Conservation (phyloP, 30 jellyfish, hydroid and myxozoan genomes). For the Pelagia noctiluca region DNA sequence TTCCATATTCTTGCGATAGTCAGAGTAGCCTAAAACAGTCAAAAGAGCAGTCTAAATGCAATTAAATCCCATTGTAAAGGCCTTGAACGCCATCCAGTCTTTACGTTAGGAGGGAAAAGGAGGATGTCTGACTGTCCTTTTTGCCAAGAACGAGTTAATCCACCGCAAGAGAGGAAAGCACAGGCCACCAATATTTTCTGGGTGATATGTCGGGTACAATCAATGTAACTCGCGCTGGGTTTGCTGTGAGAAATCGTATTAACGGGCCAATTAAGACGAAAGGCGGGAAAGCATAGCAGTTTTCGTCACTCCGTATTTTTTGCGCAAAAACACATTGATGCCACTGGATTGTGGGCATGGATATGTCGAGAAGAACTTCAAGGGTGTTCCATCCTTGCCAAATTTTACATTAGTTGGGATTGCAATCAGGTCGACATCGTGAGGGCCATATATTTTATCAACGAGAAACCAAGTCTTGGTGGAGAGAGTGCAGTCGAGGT, state of each 20-base stretch:
- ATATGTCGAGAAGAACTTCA: neutral
- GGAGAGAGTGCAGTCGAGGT: neutral
- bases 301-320: neutral
- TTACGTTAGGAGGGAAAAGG: conserved; percentile 1
- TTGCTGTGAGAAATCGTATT: neutral
- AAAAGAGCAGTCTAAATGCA: neutral
- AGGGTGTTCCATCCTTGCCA: neutral
- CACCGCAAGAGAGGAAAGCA: neutral
- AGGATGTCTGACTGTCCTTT: neutral
- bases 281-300: too few species aligned
- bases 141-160: neutral
- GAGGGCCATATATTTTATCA: neutral
- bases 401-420: neutral
- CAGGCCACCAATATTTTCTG: conserved; percentile 15
- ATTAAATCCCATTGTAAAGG: too few species aligned
- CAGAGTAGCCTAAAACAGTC: neutral
- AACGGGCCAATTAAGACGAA: neutral
- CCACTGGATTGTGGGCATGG: conserved; percentile 4
- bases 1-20: neutral
- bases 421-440: neutral
- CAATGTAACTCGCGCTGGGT: conserved; percentile 6
- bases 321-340: neutral
- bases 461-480: neutral
- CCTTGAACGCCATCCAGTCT: too few species aligned
- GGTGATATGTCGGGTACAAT: conserved; percentile 18